Conservation (phyloP, 2,888 invertebrate genomes). For the Tinea pellionella region DNA sequence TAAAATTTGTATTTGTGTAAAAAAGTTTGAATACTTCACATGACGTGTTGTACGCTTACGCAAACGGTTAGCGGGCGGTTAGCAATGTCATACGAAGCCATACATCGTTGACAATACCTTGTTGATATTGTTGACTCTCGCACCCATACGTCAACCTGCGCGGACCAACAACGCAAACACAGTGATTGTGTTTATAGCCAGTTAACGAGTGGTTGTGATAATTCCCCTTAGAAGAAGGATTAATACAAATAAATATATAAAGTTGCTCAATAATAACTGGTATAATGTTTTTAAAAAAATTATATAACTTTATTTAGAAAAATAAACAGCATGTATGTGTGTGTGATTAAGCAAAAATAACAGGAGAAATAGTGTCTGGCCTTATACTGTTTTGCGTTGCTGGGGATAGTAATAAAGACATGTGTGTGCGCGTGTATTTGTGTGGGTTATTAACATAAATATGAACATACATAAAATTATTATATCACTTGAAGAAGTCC, state of each 20-base stretch:
- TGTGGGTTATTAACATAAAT: too few relatives aligned
- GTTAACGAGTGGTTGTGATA: constrained; percentile 58
- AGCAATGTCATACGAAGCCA: constrained; percentile 41
- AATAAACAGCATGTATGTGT: too few relatives aligned
- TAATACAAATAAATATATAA: neutral
- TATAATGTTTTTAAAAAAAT: neutral
- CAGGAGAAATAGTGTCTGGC: too few relatives aligned
- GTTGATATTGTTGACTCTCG: constrained; percentile 42
- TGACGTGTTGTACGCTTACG: constrained; percentile 30
- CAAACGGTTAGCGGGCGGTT: constrained; percentile 54
- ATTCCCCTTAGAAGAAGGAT: constrained; percentile 49
- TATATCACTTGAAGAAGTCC: too few relatives aligned
- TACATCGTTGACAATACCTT: constrained; percentile 41
- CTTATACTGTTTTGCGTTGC: too few relatives aligned
- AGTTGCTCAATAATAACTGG: neutral
- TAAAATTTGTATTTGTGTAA: neutral
- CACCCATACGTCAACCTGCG: constrained; percentile 44
- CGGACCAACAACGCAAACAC: constrained; percentile 57
- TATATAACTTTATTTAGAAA: too few relatives aligned
- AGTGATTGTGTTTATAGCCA: constrained; percentile 66
- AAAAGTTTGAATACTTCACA: neutral
- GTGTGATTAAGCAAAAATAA: too few relatives aligned
- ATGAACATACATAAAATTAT: too few relatives aligned
- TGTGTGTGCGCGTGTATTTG: too few relatives aligned
- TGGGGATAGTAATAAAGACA: too few relatives aligned